Evolutionary conservation across 2,888 invertebrate species (phyloP).

Genomic region (Lymantria monacha): DNA sequence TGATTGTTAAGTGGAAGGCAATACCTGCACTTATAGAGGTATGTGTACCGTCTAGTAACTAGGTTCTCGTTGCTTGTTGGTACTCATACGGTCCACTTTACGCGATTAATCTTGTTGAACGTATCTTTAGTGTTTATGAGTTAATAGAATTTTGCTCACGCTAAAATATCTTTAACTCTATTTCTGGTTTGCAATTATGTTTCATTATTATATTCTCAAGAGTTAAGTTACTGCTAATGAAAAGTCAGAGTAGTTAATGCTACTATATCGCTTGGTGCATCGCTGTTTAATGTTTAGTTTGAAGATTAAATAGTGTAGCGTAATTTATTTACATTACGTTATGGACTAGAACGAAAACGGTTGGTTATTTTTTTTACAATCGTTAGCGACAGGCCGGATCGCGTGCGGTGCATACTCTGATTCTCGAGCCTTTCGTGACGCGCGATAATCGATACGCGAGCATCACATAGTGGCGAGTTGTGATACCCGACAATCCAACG

Average conservation of each 20-base stretch:
- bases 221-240: slow-evolving; percentile 73
- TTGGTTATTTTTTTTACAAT: slow-evolving; percentile 22
- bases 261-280: slow-evolving; percentile 52
- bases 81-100: background rate
- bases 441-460: slow-evolving; percentile 57
- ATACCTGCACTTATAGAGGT: slow-evolving; percentile 21
- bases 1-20: slow-evolving; percentile 56
- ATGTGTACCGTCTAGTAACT: slow-evolving; percentile 21
- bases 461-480: slow-evolving; percentile 46
- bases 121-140: slow-evolving; percentile 31
- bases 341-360: background rate
- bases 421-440: slow-evolving; percentile 53
- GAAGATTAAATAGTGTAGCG: slow-evolving; percentile 12
- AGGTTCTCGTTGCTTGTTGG: background rate
- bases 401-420: slow-evolving; percentile 44
- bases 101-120: slow-evolving; percentile 36
- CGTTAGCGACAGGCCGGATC: slow-evolving; percentile 27
- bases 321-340: slow-evolving; percentile 11
- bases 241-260: slow-evolving; percentile 61
- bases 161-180: slow-evolving; percentile 40
- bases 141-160: slow-evolving; percentile 19
- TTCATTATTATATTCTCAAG: slow-evolving; percentile 44
- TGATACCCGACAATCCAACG: slow-evolving; percentile 57
- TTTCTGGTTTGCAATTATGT: slow-evolving; percentile 41
- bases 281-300: slow-evolving; percentile 28